Base-by-base conservation (phyloP, 2,888 invertebrate genomes). In the Agrotis clavis region DNA sequence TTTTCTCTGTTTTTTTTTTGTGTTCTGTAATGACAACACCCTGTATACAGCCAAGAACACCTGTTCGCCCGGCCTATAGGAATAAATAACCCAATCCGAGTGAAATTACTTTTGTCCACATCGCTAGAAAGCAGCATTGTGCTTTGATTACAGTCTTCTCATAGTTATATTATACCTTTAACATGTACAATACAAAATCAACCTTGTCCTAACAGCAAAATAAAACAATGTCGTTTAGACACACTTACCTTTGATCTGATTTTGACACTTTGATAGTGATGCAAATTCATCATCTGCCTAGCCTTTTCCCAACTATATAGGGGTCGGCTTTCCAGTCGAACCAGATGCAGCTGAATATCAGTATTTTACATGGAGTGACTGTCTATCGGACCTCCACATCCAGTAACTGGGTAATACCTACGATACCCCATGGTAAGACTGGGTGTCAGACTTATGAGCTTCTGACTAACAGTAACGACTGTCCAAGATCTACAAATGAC, bases 21-120 rank as follows among this genome's bases (percentile, higher is more conserved):
- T 41, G 35, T 35, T 1, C 1, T 3, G 25, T 3, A 7, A 53
- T 14, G 21, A 21, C 48, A 88, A 77, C 94, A 90, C 64, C 87
- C 90, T 93, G 91, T 94, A 92, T 86, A 84, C 64, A 74, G 69
- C 69, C 74, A 71, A 79, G 80, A 84, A 90, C 95, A 95, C 95
- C 95, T 95, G 95, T 93, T 90, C 86, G 79, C 83, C 85, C 87
- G 83, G 88, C 87, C 89, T 82, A 77, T 69, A 72, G 87, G 88
- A 90, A 94, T 95, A 93, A 94, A 95, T 94, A 92, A 93, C 91
- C 88, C 87, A 92, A 93, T 93, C 90, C 90, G 90, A 89, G 94
- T 92, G 93, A 94, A 94, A 95, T 95, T 92, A 91, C 90, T 91
- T 94, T 93, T 95, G 93, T 94, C 93, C 91, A 92, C 91, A 87